Evolutionary conservation across 2,113 vertebrate genomes (phyloP), one percentile per base, ranked within the genome.

Genomic region (Eretmochelys imbricata): DNA sequence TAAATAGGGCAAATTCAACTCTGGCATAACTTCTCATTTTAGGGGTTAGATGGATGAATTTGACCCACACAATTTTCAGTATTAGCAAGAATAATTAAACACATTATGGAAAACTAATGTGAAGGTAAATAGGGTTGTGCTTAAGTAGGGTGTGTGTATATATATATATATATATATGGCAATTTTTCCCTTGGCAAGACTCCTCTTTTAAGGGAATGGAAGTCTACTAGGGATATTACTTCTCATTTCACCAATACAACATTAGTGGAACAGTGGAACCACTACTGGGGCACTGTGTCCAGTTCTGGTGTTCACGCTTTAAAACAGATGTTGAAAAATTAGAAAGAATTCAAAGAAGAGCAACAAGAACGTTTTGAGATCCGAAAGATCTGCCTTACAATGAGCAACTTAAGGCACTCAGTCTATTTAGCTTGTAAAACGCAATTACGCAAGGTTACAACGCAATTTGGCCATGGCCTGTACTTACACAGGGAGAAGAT

Each of bases 21-120:
- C 53, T 0, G 0, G n/a, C 76, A 16, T 0, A 72, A 22, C 9
- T 42, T 20, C 38, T 75, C 24, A 42, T 11, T 75, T 75, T 22
- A 19, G 9, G 7, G 84, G 9, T 11, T 62, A 72, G 55, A 38
- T 38, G 59, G n/a, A 87, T 16, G 46, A 80, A 80, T 2, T 25
- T 1, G 7, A 2, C 4, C 22, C 48, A n/a, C 2, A 53, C 4
- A 69, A 14, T n/a, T 91, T 75, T 42, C 69, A 10, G 38, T 22
- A 42, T 75, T 59, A 59, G 13, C 8, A 57, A 83, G 55, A 48
- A 20, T 42, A 75, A 55, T 24, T 46, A 42, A 42, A 57, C 42
- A 83, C 65, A 82, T 24, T 0, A n/a, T 9, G 6, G 6, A 4
- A 50, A 88, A 12, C 10, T 1, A 81, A 89, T 29, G 16, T 5